Percentiles rank a stretch among this genome's conserved stretches.
Evolutionary conservation across 2,888 invertebrate species (phyloP).

Genomic region (Trichogramma dendrolimi): DNA sequence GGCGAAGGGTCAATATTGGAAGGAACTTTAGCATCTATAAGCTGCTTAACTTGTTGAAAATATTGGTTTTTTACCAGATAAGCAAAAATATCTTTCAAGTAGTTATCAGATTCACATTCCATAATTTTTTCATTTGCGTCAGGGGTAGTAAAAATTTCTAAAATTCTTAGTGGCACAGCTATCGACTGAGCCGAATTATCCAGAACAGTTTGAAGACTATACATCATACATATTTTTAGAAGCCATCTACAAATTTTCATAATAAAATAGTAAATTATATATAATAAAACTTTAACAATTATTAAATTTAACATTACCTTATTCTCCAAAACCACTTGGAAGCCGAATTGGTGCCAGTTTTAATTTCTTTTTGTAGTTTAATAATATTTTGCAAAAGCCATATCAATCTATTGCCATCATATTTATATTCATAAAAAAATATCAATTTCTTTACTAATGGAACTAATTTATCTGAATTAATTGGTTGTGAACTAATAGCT

Average conservation of each 20-base stretch:
- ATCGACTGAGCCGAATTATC: constrained; percentile 53
- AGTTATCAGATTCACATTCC: constrained; percentile 39
- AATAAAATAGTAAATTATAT: neutral
- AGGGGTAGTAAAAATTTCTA: constrained; percentile 69
- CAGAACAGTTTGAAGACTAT: constrained; percentile 50
- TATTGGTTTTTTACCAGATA: constrained; percentile 55
- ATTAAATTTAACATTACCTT: constrained; percentile 34
- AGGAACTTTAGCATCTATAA: constrained; percentile 69
- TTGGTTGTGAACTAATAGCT: constrained; percentile 50
- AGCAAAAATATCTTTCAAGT: constrained; percentile 46
- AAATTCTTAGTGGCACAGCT: constrained; percentile 71
- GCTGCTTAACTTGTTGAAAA: constrained; percentile 66
- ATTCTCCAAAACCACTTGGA: constrained; percentile 52
- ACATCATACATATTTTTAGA: constrained; percentile 57
- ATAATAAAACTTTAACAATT: too few species aligned
- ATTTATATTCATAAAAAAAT: constrained; percentile 70
- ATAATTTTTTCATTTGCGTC: constrained; percentile 46
- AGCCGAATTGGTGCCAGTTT: constrained; percentile 43
- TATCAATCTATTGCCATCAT: constrained; percentile 64
- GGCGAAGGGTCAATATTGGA: constrained; percentile 65
- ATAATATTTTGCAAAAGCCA: constrained; percentile 52
- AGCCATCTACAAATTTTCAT: constrained; percentile 51
- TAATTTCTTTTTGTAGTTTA: constrained; percentile 48
- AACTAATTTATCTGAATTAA: constrained; percentile 54
- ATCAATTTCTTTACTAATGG: constrained; percentile 65